A percentile compares a stretch with the other conserved stretches of the same genome.
These are phyloP conservation scores for Caenorhabditis sp. DNA, from an alignment of 2,888 invertebrate species.

Conservation along the genomic window DNA sequence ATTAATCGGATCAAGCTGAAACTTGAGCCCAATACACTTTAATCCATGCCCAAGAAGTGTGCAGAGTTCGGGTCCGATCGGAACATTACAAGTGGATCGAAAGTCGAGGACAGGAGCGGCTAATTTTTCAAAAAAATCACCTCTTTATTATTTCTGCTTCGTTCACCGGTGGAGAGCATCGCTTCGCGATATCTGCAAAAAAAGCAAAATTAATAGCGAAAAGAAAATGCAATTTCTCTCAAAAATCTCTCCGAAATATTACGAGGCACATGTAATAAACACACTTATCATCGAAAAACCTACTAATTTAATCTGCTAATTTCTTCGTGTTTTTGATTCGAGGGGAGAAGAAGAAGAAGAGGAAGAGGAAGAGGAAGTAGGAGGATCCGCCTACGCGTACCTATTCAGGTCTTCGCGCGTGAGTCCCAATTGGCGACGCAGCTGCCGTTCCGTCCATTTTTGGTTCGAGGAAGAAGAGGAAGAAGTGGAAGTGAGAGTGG, in stretches of 20 bases:
- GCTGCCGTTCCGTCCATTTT: constrained; percentile 50
- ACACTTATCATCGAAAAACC: neutral
- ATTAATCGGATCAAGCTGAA: too few relatives aligned
- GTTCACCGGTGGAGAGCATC: constrained; percentile 41
- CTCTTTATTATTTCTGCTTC: constrained; percentile 17
- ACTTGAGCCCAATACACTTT: too few relatives aligned
- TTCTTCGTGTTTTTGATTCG: too few relatives aligned
- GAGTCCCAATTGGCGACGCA: constrained; percentile 45
- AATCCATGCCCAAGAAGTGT: too few relatives aligned
- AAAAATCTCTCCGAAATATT: too few relatives aligned
- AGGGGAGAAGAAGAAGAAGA: neutral
- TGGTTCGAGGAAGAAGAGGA: too few relatives aligned
- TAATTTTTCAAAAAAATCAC: constrained; percentile 7
- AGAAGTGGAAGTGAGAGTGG: too few relatives aligned
- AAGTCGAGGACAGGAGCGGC: too few relatives aligned
- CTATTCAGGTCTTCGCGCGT: constrained; percentile 61
- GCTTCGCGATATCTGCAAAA: constrained; percentile 45
- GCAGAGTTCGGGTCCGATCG: too few relatives aligned
- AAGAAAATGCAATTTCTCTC: neutral
- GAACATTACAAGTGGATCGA: too few relatives aligned
- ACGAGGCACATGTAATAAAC: too few relatives aligned
- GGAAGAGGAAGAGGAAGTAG: neutral
- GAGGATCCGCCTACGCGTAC: constrained; percentile 34
- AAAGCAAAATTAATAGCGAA: neutral
- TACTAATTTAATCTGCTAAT: too few relatives aligned